Base-by-base conservation (phyloP, 1,140 invertebrate genomes). In the Himalopsyche phryganea region DNA sequence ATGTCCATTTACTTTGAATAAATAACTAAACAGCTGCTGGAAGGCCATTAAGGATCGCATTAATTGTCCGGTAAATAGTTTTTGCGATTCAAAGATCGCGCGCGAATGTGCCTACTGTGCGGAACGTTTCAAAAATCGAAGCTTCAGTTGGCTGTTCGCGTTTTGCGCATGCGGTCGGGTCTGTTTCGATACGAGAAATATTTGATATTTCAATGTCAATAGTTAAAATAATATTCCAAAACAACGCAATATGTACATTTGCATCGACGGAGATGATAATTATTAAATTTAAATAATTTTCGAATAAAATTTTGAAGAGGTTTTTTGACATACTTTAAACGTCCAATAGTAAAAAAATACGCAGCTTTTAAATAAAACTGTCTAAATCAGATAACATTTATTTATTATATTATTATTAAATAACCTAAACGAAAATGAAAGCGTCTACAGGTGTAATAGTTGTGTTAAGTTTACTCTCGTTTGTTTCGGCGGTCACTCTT, bases 81-180 rank as follows among this genome's bases (percentile, higher is more conserved):
- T 44, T 17, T 14, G 23, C 50, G 41, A 40, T 51, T 51, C 28
- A 13, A 46, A n/a, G 38, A 20, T 28, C 35, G 46, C 48, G 13
- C 48, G 13, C 33, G 28, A 11, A 45, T 40, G 14, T 45, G 14
- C 14, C 15, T 5, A 6, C 15, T 32, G 28, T 46, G 38, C 42
- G 51, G 28, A 53, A 15, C 28, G 23, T 23, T 53, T 53, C 32
- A 17, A 44, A 45, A n/a, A 33, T n/a, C 19, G 28, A 51, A 50
- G 6, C 48, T 44, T 62, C 51, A 62, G 60, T 62, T 54, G 45
- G 48, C 32, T 50, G 47, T 50, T 62, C 51, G 50, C 60, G 53
- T 54, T 62, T 50, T 58, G 55, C 60, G 60, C 60, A 58, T 58
- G 55, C 60, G 60, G 55, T 58, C 60, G 60, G 50, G 19, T 11